Percentiles rank a stretch among this genome's conserved stretches.
Evolutionary conservation across 2,888 invertebrate genomes (phyloP).

Genomic region (Erebia palarica): DNA sequence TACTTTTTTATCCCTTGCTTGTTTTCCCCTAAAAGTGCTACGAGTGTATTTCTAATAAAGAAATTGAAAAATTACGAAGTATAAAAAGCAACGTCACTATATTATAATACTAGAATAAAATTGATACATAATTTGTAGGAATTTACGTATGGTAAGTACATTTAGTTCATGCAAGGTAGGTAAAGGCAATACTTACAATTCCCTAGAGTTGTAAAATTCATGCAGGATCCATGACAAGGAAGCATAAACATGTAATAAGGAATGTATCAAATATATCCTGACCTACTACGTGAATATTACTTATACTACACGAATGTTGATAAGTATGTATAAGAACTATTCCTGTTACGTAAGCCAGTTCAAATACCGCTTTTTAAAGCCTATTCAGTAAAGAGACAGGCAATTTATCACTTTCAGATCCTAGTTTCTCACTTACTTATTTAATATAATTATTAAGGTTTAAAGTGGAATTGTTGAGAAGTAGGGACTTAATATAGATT

Average conservation of each 20-base stretch:
- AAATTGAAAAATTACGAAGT: slow-evolving; percentile 8
- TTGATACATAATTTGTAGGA: neutral
- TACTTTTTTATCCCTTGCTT: slow-evolving; percentile 28
- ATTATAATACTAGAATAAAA: neutral
- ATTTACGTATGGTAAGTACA: neutral
- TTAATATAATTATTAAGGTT: slow-evolving; percentile 14
- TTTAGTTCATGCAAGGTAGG: slow-evolving; percentile 43
- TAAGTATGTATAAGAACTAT: slow-evolving; percentile 5
- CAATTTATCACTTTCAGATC: slow-evolving; percentile 21
- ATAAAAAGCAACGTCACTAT: neutral
- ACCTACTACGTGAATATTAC: slow-evolving; percentile 8
- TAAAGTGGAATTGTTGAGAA: neutral
- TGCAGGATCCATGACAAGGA: slow-evolving; percentile 74
- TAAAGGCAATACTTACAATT: slow-evolving; percentile 70
- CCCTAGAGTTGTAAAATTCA: slow-evolving; percentile 75
- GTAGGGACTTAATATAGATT: neutral
- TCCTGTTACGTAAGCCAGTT: slow-evolving; percentile 17
- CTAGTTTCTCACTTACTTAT: slow-evolving; percentile 13
- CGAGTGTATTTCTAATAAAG: slow-evolving; percentile 16
- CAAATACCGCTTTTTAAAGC: slow-evolving; percentile 18
- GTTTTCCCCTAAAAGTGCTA: slow-evolving; percentile 30
- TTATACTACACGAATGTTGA: neutral
- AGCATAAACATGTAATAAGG: slow-evolving; percentile 72
- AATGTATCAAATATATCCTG: slow-evolving; percentile 32
- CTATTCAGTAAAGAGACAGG: slow-evolving; percentile 22